Base-by-base conservation (phyloP, 2,888 invertebrate species). In the Unio pictorum region DNA sequence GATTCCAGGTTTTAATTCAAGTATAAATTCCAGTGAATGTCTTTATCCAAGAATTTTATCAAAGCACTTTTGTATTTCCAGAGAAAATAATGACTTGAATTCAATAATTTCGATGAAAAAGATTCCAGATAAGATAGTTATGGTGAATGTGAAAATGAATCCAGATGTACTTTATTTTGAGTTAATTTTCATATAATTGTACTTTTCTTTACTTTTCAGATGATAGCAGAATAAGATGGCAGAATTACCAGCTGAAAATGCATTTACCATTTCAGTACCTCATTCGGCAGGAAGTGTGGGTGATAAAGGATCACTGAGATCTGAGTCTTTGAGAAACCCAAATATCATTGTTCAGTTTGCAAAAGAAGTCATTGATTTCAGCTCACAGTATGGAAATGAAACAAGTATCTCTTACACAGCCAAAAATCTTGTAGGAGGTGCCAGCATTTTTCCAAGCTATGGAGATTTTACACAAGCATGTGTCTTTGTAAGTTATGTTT, bases 391-490 rank as follows among this genome's bases (percentile, higher is more conserved):
- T 91, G 97, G 96, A 73, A 95, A 94, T 89, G 94, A 94, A 89
- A 94, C 93, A 74, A 95, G 95, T 91, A 94, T 95, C 87, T 96
- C 95, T 0, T 97, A 97, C 87, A 94, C 95, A 5, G 96, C 96
- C 7, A 93, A 94, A 67, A 97, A 97, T 91, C 92, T 97, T 70
- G 93, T 94, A 66, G 96, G 96, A 15, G 70, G 75, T 59, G 94
- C 94, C 81, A 94, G 93, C 45, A 95, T 95, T 89, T 97, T 94
- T 91, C 97, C 97, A 0, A 93, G 93, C 76, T 96, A 96, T 90
- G 97, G 97, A 26, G 97, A 97, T 89, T 96, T 95, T 91, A 95
- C 96, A 94, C 86, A 96, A 90, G 94, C 96, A 20, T 97, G 95
- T 91, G 95, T 95, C 71, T 94, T 96, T 94, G 97, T 96, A 91